phyloP scores from a whole-genome alignment of 1,140 invertebrate species.

The Apis dorsata region DNA sequence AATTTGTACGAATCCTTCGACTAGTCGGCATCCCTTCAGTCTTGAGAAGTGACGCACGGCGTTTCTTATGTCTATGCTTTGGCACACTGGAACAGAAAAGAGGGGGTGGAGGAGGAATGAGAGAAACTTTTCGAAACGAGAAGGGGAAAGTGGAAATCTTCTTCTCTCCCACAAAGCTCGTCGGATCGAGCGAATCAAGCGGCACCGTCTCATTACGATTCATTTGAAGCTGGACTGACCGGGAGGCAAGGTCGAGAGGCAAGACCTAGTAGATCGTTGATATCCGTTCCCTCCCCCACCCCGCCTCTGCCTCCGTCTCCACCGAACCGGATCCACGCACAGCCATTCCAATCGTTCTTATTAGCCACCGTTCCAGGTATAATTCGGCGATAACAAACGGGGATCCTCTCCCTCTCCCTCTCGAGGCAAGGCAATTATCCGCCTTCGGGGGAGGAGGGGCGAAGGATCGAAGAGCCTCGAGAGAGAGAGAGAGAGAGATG shows the following conservation, averaged over 20 bases:
- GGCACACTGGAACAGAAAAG: conserved; percentile 83
- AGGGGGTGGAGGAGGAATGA: background rate
- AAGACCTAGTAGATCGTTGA: conserved; percentile 29
- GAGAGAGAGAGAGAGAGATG: no score
- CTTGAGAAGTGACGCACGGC: conserved; percentile 83
- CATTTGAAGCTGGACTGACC: background rate
- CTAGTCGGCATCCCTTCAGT: conserved; percentile 89
- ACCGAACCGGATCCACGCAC: background rate
- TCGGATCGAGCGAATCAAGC: no score
- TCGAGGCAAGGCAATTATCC: no score
- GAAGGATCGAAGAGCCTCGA: no score
- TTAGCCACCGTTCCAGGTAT: background rate
- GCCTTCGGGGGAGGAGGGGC: no score
- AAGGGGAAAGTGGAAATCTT: no score
- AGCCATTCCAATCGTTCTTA: conserved; percentile 4
- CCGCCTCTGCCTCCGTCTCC: background rate
- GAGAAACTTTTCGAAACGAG: background rate
- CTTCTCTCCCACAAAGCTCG: no score
- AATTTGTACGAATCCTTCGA: conserved; percentile 92
- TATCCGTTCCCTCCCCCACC: conserved; percentile 10
- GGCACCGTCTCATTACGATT: conserved; percentile 13
- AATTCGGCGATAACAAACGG: background rate
- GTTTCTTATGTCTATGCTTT: conserved; percentile 92
- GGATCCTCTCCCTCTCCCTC: background rate
- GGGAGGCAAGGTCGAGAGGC: conserved; percentile 3